phyloP scores from a whole-genome alignment of 2,888 invertebrate species.

The Mythimna lalbum region DNA sequence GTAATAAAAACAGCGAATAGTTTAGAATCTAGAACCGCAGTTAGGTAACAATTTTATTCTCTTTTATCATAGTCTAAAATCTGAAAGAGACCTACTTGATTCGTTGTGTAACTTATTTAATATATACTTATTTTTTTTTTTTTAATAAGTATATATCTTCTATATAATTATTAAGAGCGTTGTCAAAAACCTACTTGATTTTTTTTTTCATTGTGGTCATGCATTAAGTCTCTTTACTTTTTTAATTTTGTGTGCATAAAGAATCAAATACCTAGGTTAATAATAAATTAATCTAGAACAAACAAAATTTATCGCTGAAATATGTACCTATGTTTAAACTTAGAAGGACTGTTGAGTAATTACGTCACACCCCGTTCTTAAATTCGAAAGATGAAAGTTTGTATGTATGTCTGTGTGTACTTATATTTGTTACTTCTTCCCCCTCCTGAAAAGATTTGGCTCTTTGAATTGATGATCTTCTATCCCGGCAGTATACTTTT shows the following conservation, averaged over 20 bases:
- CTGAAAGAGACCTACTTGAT: slow-evolving; percentile 12
- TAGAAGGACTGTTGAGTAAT: background rate
- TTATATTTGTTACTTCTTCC: too few species aligned
- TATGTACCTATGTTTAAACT: background rate
- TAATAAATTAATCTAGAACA: too few species aligned
- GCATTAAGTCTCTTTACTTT: too few species aligned
- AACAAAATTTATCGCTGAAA: slow-evolving; percentile 2
- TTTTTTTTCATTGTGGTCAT: slow-evolving; percentile 9
- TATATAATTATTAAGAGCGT: too few species aligned
- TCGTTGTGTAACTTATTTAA: slow-evolving; percentile 24
- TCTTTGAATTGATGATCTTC: too few species aligned
- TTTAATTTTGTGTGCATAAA: too few species aligned
- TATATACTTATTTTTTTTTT: background rate
- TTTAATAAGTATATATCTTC: background rate
- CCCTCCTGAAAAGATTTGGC: too few species aligned
- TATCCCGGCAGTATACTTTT: too few species aligned
- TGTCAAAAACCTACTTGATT: background rate
- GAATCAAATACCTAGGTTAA: too few species aligned
- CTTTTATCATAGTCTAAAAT: slow-evolving; percentile 9
- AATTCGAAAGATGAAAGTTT: too few species aligned
- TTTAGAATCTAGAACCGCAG: background rate
- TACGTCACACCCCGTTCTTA: too few species aligned
- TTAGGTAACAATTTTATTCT: slow-evolving; percentile 37
- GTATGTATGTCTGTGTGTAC: too few species aligned
- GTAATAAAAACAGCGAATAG: background rate